Evolutionary conservation across 2,797 vertebrate species (phyloP).

Genomic region (Rhinogobio ventralis): DNA sequence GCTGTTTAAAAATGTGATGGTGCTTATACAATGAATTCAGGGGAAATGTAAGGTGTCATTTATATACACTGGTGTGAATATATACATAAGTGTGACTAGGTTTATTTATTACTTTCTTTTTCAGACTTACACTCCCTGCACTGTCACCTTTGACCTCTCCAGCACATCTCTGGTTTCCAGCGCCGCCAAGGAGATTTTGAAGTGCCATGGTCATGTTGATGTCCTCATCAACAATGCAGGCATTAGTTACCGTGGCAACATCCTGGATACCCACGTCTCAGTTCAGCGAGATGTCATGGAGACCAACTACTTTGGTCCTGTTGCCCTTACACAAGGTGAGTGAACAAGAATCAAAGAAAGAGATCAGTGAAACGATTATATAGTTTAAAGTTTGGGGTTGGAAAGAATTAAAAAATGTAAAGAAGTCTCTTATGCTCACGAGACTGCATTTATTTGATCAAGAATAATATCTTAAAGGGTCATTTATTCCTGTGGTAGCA

Average conservation of each 20-base stretch:
- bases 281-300: conserved; percentile 95
- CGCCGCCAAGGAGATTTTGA: conserved; percentile 87
- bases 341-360: background rate
- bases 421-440: background rate
- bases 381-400: background rate
- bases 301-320: conserved; percentile 96
- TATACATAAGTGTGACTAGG: background rate
- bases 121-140: conserved; percentile 79
- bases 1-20: background rate
- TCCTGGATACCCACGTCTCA: conserved; percentile 83
- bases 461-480: background rate
- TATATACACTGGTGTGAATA: too few species aligned
- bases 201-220: conserved; percentile 85
- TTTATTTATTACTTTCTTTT: background rate
- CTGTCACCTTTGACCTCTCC: conserved; percentile 87
- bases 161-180: conserved; percentile 72
- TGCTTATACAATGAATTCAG: background rate
- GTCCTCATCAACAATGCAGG: conserved; percentile 96
- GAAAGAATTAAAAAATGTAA: too few species aligned
- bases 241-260: conserved; percentile 91
- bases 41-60: background rate
- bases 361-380: background rate
- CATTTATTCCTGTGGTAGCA: background rate
- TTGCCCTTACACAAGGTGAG: conserved; percentile 96
- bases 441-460: background rate